Base-by-base conservation (phyloP, 2,797 vertebrate species). In the Ceryle rudis region DNA sequence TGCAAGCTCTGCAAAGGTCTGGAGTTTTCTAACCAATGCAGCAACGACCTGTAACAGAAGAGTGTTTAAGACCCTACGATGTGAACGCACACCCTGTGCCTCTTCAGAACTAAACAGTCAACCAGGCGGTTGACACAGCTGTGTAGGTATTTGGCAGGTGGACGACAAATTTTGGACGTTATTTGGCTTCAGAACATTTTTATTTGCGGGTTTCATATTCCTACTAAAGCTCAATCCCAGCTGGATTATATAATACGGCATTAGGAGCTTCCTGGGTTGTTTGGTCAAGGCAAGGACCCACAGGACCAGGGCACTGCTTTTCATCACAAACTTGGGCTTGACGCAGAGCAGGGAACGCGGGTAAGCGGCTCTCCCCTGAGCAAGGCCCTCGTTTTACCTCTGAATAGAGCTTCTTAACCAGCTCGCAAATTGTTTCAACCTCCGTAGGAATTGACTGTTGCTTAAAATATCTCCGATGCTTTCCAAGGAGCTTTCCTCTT, bases 401-500 rank as follows among this genome's bases (percentile, higher is more conserved):
- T 89, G 95, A 14, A 73, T 9, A 25, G 77, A 81, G 17, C 93
- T 93, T 62, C 93, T 75, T 22, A 98, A 26, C 58, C 90, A 92
- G 75, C 80, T 95, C 23, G 26, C 78, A 55, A 98, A 67, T 33
- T 95, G 95, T 82, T 95, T 98, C 86, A 98, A 26, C 20, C 87
- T 96, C 91, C 93, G 66, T 60, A 97, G 21, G 33, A 97, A 79
- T n/a, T 62, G 95, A 49, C 15, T 97, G 84, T 71, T 96, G 72
- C 62, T 93, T 22, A 98, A 7, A 2, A 2, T 77, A 37, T 94
- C 92, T 86, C 66, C 96, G 41, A 98, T 55, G 81, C 98, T 98
- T 89, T 98, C 98, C 92, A 98, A 96, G 60, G 97, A 97, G 80
- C 97, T 98, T 89, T 98, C 97, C 92, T 98, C 98, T 94, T 98